Percentiles rank a stretch among this genome's conserved stretches.
These are phyloP conservation scores for Drosophila phalerata DNA, from an alignment of 2,888 invertebrate genomes.

Conservation along the genomic window DNA sequence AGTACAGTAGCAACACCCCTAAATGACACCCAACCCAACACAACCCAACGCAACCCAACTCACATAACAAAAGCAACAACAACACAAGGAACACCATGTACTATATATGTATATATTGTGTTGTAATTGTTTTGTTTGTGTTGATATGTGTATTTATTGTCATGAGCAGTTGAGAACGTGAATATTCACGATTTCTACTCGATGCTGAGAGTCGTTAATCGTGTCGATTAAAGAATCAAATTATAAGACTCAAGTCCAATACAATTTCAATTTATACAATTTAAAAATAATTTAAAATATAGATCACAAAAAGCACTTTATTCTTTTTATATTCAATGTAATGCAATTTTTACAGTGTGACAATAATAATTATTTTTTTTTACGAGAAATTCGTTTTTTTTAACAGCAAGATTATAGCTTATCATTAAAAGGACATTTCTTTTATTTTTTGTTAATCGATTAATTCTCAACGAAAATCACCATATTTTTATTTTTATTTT, in stretches of 20 bases:
- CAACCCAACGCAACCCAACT: too few relatives aligned
- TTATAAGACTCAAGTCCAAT: not conserved
- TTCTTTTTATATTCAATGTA: not conserved
- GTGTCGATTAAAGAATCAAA: constrained; percentile 9
- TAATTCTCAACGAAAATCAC: too few relatives aligned
- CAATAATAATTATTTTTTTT: not conserved
- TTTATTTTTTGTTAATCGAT: too few relatives aligned
- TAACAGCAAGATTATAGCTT: too few relatives aligned
- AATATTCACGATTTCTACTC: constrained; percentile 1
- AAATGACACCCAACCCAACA: constrained; percentile 11
- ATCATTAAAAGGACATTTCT: too few relatives aligned
- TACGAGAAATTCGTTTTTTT: too few relatives aligned
- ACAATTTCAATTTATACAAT: not conserved
- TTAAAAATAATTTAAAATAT: not conserved
- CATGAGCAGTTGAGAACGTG: constrained; percentile 7
- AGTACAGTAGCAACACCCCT: constrained; percentile 83
- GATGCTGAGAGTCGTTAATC: constrained; percentile 2
- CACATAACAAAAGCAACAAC: not conserved
- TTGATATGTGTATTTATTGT: constrained; percentile 49
- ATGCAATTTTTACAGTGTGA: not conserved
- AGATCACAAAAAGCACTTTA: not conserved
- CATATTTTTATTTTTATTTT: too few relatives aligned
- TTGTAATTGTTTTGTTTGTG: constrained; percentile 62
- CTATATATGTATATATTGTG: constrained; percentile 23
- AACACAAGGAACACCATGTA: constrained; percentile 8